Evolutionary conservation across 1,140 invertebrate genomes (phyloP).

Genomic region (Aphelenchoides fujianensis): DNA sequence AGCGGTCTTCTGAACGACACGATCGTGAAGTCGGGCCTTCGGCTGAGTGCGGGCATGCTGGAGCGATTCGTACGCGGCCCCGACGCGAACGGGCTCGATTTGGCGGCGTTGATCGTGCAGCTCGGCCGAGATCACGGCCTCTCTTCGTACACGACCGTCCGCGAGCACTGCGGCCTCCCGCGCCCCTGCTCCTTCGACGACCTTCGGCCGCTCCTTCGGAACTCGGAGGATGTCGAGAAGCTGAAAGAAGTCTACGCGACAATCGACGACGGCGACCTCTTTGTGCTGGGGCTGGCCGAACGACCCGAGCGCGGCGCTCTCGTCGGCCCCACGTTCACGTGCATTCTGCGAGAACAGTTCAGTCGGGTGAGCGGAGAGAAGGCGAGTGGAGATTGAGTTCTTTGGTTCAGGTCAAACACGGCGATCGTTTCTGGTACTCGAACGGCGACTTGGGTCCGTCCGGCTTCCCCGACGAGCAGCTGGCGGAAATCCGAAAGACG

Average conservation of each 20-base stretch:
- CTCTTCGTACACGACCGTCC: slow-evolving; percentile 71
- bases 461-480: slow-evolving; percentile 73
- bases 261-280: slow-evolving; percentile 77
- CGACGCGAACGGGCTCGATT: slow-evolving; percentile 64
- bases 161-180: slow-evolving; percentile 30
- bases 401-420: slow-evolving; percentile 28
- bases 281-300: slow-evolving; percentile 77
- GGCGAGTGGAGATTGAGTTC: slow-evolving; percentile 18
- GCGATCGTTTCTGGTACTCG: slow-evolving; percentile 63
- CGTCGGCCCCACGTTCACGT: slow-evolving; percentile 80
- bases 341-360: slow-evolving; percentile 82
- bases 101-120: slow-evolving; percentile 69
- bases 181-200: slow-evolving; percentile 35
- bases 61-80: slow-evolving; percentile 48
- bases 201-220: slow-evolving; percentile 68
- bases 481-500: slow-evolving; percentile 72
- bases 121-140: slow-evolving; percentile 82
- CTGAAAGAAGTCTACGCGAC: slow-evolving; percentile 69
- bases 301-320: slow-evolving; percentile 67
- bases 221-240: slow-evolving; percentile 74
- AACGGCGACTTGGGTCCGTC: slow-evolving; percentile 55
- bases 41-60: slow-evolving; percentile 40
- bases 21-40: slow-evolving; percentile 41
- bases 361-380: slow-evolving; percentile 42
- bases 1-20: slow-evolving; percentile 40